Conservation (phyloP, 2,113 vertebrate genomes). For the Varanus komodoensis region DNA sequence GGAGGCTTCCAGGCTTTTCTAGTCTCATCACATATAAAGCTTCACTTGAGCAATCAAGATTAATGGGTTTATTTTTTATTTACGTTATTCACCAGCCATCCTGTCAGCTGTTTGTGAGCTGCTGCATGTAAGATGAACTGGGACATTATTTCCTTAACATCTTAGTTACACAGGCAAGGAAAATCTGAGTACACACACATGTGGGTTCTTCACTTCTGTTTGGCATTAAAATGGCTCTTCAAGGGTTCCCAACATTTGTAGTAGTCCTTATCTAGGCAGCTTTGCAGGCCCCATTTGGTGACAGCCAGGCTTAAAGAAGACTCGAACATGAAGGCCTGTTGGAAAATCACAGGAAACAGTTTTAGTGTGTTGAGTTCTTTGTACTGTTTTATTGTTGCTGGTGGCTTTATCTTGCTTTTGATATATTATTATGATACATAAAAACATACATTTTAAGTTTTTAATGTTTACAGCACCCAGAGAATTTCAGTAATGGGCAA, state of each 20-base stretch:
- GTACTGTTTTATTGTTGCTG: background rate
- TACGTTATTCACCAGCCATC: rapidly evolving
- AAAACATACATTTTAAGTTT: background rate
- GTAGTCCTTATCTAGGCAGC: constrained; percentile 90
- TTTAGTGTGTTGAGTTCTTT: background rate
- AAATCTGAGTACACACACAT: background rate
- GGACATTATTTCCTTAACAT: background rate
- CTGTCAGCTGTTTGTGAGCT: background rate
- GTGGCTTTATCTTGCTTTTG: background rate
- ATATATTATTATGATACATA: too few relatives aligned
- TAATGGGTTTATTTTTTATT: background rate
- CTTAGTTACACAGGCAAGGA: constrained; percentile 23
- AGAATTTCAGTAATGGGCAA: background rate
- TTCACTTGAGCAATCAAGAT: constrained; percentile 45
- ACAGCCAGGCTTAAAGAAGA: constrained; percentile 91
- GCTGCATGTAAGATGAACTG: rapidly evolving
- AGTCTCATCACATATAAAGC: constrained; percentile 24
- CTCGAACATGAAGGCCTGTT: constrained; percentile 97
- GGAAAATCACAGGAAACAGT: constrained; percentile 39
- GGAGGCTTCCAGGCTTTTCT: rapidly evolving
- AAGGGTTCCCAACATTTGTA: constrained; percentile 94
- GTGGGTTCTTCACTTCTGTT: constrained; percentile 73
- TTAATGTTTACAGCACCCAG: background rate
- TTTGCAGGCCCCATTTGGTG: constrained; percentile 93
- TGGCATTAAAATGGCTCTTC: constrained; percentile 89